Conservation (phyloP, 2,797 vertebrate species). For the Hydrophis major region DNA sequence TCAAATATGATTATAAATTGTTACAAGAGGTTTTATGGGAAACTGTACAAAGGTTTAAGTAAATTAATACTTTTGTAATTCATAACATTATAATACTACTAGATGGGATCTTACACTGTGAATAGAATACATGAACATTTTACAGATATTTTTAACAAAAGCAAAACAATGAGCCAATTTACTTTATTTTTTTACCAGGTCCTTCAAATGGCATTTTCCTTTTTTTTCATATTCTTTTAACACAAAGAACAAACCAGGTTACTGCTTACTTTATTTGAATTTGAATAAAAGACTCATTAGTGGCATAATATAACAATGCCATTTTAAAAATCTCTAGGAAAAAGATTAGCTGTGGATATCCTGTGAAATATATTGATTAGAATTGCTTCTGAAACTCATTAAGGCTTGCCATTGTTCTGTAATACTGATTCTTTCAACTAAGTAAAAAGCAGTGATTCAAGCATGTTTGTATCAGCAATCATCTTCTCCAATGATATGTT, state of each 20-base stretch:
- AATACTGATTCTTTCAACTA: conserved; percentile 3
- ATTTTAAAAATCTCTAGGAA: conserved; percentile 54
- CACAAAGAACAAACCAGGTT: conserved; percentile 20
- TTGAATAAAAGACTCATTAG: conserved; percentile 29
- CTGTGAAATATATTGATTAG: conserved; percentile 35
- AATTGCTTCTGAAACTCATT: conserved; percentile 44
- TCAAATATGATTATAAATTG: background rate
- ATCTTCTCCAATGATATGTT: conserved; percentile 57
- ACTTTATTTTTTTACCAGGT: conserved; percentile 20
- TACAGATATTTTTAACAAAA: background rate
- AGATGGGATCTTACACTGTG: background rate
- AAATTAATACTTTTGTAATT: background rate
- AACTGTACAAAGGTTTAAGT: background rate
- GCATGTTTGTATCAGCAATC: conserved; percentile 47
- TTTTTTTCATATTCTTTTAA: conserved; percentile 19
- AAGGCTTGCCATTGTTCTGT: conserved; percentile 27
- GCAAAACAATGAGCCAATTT: background rate
- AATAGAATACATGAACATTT: background rate
- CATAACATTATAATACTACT: background rate
- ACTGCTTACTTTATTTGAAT: conserved; percentile 26
- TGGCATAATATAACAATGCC: conserved; percentile 24
- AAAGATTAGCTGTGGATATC: conserved; percentile 45
- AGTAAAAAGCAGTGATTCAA: conserved; percentile 19
- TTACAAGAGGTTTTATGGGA: background rate
- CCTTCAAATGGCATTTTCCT: conserved; percentile 7